Percentiles rank a stretch among this genome's conserved stretches.
These are phyloP conservation scores for Lycophotia porphyrea DNA, from an alignment of 2,888 invertebrate genomes.

Conservation along the genomic window DNA sequence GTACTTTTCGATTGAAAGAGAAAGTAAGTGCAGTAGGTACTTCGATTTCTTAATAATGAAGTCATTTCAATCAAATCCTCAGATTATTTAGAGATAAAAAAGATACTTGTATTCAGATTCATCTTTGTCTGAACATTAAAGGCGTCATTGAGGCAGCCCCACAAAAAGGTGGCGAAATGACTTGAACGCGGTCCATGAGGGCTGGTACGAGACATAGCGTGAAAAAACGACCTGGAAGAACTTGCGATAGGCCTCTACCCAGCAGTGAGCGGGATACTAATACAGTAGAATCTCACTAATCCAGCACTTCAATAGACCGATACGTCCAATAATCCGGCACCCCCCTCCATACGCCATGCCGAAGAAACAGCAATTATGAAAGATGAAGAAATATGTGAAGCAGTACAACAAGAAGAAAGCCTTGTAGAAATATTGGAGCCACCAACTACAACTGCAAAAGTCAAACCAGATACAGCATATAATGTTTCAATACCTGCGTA, in stretches of 20 bases:
- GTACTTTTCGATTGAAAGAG: slow-evolving; percentile 28
- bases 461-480: too few relatives aligned
- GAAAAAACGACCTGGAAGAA: neutral
- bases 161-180: slow-evolving; percentile 1
- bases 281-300: too few relatives aligned
- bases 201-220: neutral
- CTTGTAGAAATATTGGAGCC: too few relatives aligned
- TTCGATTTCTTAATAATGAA: neutral
- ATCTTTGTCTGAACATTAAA: neutral
- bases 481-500: too few relatives aligned
- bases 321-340: too few relatives aligned
- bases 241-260: too few relatives aligned
- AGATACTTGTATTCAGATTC: neutral
- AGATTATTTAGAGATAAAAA: neutral
- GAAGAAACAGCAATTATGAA: too few relatives aligned
- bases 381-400: too few relatives aligned
- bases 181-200: neutral
- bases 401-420: too few relatives aligned
- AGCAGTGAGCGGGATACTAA: neutral
- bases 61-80: neutral
- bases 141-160: neutral
- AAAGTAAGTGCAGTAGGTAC: slow-evolving; percentile 17
- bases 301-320: too few relatives aligned
- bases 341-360: too few relatives aligned
- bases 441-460: too few relatives aligned